phyloP scores from a whole-genome alignment of 2,797 vertebrate species.

The Enteromius mattozi region DNA sequence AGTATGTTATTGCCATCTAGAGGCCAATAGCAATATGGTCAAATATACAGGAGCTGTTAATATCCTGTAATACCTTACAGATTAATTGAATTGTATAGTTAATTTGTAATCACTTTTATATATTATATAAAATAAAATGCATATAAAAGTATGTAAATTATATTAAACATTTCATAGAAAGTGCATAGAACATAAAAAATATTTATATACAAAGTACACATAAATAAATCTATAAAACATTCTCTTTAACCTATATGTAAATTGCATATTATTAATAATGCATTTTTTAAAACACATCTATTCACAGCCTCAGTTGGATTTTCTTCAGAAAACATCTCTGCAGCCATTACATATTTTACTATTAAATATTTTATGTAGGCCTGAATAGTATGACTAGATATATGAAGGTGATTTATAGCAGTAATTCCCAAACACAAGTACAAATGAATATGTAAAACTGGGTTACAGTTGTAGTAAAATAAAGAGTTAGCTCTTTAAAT shows the following conservation, averaged over 20 bases:
- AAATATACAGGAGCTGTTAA: no score
- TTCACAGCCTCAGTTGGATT: neutral
- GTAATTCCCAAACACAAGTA: neutral
- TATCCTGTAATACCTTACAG: neutral
- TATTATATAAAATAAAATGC: neutral
- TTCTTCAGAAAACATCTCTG: neutral
- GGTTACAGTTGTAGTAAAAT: neutral
- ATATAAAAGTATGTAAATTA: neutral
- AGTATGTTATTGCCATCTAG: constrained; percentile 35
- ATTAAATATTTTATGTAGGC: neutral
- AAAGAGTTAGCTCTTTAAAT: neutral
- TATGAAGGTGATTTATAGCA: neutral
- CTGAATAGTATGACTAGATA: neutral
- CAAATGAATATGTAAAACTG: neutral
- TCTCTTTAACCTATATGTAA: neutral
- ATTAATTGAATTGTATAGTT: neutral
- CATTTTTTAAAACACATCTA: neutral
- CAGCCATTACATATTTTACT: neutral
- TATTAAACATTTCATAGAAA: neutral
- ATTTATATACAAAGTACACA: neutral
- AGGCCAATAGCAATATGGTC: neutral
- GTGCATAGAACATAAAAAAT: neutral
- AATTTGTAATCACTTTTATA: neutral
- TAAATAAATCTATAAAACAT: neutral
- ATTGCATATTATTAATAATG: neutral